These are phyloP conservation scores for Acanthisitta chloris DNA, from an alignment of 2,113 vertebrate species.

Conservation along the genomic window DNA sequence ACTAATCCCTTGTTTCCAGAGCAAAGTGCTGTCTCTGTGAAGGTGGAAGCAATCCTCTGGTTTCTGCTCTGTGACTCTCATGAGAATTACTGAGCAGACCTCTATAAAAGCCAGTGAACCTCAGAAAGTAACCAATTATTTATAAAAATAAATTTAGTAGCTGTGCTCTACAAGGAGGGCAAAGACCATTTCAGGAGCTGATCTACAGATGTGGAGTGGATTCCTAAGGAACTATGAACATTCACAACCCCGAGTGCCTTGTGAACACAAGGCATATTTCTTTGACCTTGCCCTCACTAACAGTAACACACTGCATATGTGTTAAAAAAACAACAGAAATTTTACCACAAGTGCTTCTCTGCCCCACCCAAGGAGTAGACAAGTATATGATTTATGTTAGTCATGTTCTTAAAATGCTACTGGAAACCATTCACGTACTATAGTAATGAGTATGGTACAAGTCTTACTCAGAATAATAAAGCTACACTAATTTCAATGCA, in stretches of 20 bases:
- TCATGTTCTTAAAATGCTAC: neutral
- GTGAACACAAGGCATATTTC: neutral
- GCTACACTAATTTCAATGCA: neutral
- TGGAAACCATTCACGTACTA: neutral
- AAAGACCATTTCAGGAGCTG: neutral
- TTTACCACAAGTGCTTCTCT: neutral
- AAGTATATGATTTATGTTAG: neutral
- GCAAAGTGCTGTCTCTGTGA: neutral
- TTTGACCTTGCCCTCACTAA: neutral
- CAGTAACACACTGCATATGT: neutral
- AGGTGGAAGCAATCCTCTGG: neutral
- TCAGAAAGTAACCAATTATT: slow-evolving; percentile 1
- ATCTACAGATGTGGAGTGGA: neutral
- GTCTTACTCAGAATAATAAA: slow-evolving; percentile 13
- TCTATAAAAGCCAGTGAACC: neutral
- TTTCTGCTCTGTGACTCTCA: neutral
- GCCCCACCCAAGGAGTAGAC: neutral
- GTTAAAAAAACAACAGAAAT: neutral
- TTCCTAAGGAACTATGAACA: neutral
- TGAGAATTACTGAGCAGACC: neutral
- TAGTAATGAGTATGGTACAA: neutral
- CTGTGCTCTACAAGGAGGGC: neutral
- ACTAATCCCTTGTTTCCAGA: neutral
- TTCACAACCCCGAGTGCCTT: neutral
- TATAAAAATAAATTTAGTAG: neutral